Evolutionary conservation across 2,797 vertebrate species (phyloP).

Genomic region (Sphenopsis melanotis): DNA sequence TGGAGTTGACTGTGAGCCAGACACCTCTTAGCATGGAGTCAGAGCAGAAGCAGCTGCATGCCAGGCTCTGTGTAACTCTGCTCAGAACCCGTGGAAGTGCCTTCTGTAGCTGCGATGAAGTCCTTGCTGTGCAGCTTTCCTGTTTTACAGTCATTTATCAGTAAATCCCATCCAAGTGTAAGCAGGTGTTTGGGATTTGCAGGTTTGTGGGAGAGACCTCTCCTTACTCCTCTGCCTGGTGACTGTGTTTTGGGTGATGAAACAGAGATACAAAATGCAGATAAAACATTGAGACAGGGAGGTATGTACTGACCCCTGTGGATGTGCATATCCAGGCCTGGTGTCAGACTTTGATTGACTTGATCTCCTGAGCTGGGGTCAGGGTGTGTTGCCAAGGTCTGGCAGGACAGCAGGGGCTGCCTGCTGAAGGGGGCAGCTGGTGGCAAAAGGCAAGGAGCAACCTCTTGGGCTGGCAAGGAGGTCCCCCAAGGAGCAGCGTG

Average conservation of each 20-base stretch:
- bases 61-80: not conserved
- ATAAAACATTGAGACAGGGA: not conserved
- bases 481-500: not conserved
- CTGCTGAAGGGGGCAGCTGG: not conserved
- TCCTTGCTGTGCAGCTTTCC: not conserved
- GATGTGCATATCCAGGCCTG: not conserved
- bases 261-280: not conserved
- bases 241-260: not conserved
- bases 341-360: not conserved
- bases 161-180: not conserved
- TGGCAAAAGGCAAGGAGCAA: not conserved
- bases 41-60: not conserved
- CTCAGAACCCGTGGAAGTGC: not conserved
- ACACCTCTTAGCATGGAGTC: not conserved
- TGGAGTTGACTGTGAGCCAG: not conserved
- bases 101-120: not conserved
- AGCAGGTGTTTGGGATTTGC: not conserved
- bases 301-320: not conserved
- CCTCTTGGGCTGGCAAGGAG: not conserved
- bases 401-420: not conserved
- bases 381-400: not conserved
- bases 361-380: not conserved
- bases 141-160: not conserved
- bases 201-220: not conserved
- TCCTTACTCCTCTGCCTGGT: not conserved